Evolutionary conservation across 2,888 invertebrate species (phyloP), one percentile per base, ranked within the genome.

Genomic region (Disparrhopalites patrizii): DNA sequence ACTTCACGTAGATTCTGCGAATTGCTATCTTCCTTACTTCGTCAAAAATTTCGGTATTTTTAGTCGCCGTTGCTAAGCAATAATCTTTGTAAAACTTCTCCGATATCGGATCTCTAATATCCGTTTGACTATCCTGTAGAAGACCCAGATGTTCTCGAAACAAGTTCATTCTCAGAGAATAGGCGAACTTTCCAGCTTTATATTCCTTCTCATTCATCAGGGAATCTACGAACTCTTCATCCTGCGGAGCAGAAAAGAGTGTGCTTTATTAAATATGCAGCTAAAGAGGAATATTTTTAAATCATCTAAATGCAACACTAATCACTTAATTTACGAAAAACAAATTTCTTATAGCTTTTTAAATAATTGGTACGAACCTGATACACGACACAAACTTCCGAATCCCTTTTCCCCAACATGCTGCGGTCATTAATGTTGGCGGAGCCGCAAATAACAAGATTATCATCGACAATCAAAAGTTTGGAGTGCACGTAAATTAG

Each of bases 391-490:
- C 93, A 94, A 5, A 93, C 88, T 81, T 98, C 98, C 0, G 96
- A 96, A 78, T 98, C 98, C 71, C 98, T 83, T 68, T 88, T 91
- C 0, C 98, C 98, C 62, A 94, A 83, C 85, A 98, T 85, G 64
- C 95, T 96, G 60, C 98, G 82, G 79, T 99, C 98, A 78, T 99
- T 99, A 75, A 99, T 95, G 78, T 99, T 99, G 0, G 98, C 97
- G 4, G 96, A 97, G 20, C 98, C 98, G 76, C 97, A 96, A 70
- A 99, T 94, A 0, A 93, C 87, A 2, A 86, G 83, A 73, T 86
- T 86, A 79, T 99, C 98, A 78, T 99, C 98, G 0, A 90, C 90
- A 68, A 99, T 93, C 80, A 98, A 84, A 66, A 99, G 81, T 81
- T 99, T 99, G 66, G 96, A 95, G 81, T 99, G 98, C 15, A 99